phyloP scores from a whole-genome alignment of 35 echinoderm and acorn worm species.

The Heliocidaris erythrogramma region DNA sequence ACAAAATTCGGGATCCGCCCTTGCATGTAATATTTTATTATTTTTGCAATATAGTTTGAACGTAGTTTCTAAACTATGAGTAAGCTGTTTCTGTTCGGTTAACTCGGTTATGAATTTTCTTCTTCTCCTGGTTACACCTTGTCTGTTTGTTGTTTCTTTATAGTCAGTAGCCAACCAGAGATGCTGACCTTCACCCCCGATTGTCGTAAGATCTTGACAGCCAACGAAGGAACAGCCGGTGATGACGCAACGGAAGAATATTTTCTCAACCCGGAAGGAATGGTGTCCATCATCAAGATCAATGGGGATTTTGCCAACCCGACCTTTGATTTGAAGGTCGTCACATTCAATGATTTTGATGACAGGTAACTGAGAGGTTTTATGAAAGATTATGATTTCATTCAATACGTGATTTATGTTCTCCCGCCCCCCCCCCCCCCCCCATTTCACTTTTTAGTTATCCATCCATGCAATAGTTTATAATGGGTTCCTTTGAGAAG shows the following conservation, averaged over 20 bases:
- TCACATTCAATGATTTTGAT: conserved; percentile 57
- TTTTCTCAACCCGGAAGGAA: conserved; percentile 71
- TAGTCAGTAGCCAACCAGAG: conserved; percentile 68
- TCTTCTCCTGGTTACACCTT: neutral
- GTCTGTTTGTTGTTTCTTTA: neutral
- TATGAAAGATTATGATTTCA: too few relatives aligned
- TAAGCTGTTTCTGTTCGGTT: too few relatives aligned
- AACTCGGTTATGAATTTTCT: too few relatives aligned
- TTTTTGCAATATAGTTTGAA: too few relatives aligned
- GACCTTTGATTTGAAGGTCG: neutral
- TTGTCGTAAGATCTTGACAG: conserved; percentile 57
- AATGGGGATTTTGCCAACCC: neutral
- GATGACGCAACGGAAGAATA: conserved; percentile 46
- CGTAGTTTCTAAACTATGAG: too few relatives aligned
- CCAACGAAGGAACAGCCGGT: conserved; percentile 63
- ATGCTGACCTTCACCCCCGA: conserved; percentile 70
- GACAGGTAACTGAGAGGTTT: conserved; percentile 36
- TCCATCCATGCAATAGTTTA: too few relatives aligned
- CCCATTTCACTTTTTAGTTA: too few relatives aligned
- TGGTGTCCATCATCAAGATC: conserved; percentile 59
- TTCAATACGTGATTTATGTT: too few relatives aligned
- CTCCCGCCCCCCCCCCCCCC: too few relatives aligned
- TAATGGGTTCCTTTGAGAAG: too few relatives aligned
- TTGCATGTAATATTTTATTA: too few relatives aligned
- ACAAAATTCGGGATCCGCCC: too few relatives aligned